Evolutionary conservation across 1,140 invertebrate species (phyloP), one percentile per base, ranked within the genome.

Genomic region (Trichoplusia ni): DNA sequence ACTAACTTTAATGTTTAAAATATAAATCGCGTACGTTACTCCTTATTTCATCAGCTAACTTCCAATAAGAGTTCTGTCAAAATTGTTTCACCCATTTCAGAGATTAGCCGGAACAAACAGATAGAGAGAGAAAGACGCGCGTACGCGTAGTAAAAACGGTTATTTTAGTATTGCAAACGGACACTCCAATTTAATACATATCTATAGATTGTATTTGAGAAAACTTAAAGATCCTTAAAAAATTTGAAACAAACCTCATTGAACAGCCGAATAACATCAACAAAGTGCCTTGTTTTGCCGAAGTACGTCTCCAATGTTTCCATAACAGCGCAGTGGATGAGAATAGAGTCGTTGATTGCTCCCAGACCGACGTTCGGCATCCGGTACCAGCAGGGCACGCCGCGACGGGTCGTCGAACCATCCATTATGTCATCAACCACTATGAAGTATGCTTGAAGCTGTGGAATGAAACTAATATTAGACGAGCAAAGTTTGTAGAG

Each of bases 341-440:
- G 64, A 16, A 86, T 84, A 6, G 93, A 92, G 89, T 99, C 98
- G 89, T 98, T 99, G 13, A 98, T 93, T 4, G 98, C 98, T 7
- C 91, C 92, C 0, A 96, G 56, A 0, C 97, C 97, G 19, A 98
- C 94, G 58, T 94, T 92, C n/a, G 96, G 94, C 64, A 95, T 90
- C 63, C 91, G 92, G 90, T 98, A 97, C 98, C 98, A 99, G 82
- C 97, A 98, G 0, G 94, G 94, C 68, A 95, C 92, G 33, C 97
- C 97, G 60, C 98, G 92, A 13, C 98, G 92, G 1, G 93, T 95
- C 42, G 92, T 86, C 13, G 97, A 96, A 2, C 93, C 87, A 89
- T 99, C 98, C 94, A 99, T 97, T 23, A 99, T 94, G 82, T 99
- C 98, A 89, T 99, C 98, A 8, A 94, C 81, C 0, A 99, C 91